These are phyloP conservation scores for Xiphias gladius DNA, from an alignment of 2,113 vertebrate genomes.

Conservation along the genomic window DNA sequence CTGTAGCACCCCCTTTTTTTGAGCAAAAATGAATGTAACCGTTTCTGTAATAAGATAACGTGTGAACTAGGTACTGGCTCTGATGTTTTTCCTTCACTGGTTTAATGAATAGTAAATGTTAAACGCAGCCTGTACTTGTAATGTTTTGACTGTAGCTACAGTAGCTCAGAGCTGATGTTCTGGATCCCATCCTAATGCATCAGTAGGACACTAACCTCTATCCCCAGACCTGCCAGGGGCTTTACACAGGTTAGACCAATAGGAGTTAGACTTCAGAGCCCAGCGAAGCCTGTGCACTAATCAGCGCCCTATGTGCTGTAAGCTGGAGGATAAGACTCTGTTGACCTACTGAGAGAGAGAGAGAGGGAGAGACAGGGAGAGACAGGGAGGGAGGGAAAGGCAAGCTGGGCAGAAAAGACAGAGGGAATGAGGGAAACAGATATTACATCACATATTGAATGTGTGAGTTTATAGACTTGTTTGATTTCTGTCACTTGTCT, in stretches of 20 bases:
- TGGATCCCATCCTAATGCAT: slow-evolving; percentile 25
- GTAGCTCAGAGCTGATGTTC: slow-evolving; percentile 34
- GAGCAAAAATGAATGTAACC: background rate
- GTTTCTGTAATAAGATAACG: background rate
- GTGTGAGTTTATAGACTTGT: slow-evolving; percentile 24
- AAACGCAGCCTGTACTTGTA: background rate
- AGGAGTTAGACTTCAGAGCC: slow-evolving; percentile 36
- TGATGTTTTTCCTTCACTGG: background rate
- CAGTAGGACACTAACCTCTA: slow-evolving; percentile 59
- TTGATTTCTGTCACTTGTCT: background rate
- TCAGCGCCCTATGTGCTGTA: slow-evolving; percentile 59
- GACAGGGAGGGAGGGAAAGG: slow-evolving; percentile 32
- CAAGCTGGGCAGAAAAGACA: slow-evolving; percentile 3
- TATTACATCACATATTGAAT: slow-evolving; percentile 51
- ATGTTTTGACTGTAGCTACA: slow-evolving; percentile 46
- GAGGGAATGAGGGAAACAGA: slow-evolving; percentile 7
- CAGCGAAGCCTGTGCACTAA: slow-evolving; percentile 54
- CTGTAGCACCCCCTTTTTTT: background rate
- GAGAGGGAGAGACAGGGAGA: slow-evolving; percentile 31
- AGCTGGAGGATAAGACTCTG: slow-evolving; percentile 76
- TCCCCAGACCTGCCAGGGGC: slow-evolving; percentile 35
- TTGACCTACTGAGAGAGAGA: slow-evolving; percentile 73
- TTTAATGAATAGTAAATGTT: background rate
- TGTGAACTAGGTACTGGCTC: background rate
- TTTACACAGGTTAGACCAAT: slow-evolving; percentile 59